Conservation (phyloP, 2,888 invertebrate genomes). For the Agrenia bidenticulata region DNA sequence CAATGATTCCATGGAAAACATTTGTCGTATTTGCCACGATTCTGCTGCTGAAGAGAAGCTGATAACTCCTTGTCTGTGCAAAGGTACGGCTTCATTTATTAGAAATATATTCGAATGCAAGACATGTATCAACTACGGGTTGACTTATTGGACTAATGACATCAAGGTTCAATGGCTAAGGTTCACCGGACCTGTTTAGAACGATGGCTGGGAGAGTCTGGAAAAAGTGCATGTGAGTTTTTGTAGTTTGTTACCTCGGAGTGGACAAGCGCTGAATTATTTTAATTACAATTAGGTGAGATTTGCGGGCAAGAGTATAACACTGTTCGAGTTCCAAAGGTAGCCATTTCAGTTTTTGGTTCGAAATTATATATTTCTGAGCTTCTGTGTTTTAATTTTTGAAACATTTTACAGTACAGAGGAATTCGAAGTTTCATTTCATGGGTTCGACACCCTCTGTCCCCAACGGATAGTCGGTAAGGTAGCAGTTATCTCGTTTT, state of each 20-base stretch:
- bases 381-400: not conserved
- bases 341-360: slow-evolving; percentile 20
- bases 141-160: no score
- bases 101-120: no score
- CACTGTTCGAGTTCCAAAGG: slow-evolving; percentile 47
- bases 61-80: slow-evolving; percentile 50
- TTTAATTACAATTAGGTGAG: slow-evolving; percentile 17
- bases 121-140: no score
- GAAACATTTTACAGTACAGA: slow-evolving; percentile 33
- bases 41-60: slow-evolving; percentile 46
- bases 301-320: slow-evolving; percentile 42
- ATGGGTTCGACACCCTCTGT: slow-evolving; percentile 48
- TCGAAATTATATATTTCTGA: not conserved
- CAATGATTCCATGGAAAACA: slow-evolving; percentile 39
- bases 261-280: no score
- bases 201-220: slow-evolving; percentile 50
- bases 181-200: slow-evolving; percentile 51
- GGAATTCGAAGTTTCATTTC: slow-evolving; percentile 40
- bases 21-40: slow-evolving; percentile 51
- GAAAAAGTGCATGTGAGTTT: slow-evolving; percentile 48
- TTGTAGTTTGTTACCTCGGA: no score
- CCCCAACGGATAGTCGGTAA: slow-evolving; percentile 44
- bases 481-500: not conserved
- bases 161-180: slow-evolving; percentile 51
- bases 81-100: no score